These are phyloP conservation scores for Gavia stellata DNA, from an alignment of 2,113 vertebrate genomes.

Conservation along the genomic window DNA sequence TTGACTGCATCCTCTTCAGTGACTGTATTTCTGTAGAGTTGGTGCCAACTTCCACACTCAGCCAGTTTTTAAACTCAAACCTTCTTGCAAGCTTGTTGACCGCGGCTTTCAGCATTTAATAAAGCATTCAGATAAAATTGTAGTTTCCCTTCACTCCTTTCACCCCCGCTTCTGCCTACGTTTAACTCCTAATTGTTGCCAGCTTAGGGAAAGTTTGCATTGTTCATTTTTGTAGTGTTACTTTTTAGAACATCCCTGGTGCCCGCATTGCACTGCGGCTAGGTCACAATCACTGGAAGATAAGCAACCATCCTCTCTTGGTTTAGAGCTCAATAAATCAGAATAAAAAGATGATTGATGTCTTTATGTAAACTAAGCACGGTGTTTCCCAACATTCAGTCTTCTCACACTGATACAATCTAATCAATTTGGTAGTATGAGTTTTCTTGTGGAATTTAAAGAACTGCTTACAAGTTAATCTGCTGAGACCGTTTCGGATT, in stretches of 20 bases:
- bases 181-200: neutral
- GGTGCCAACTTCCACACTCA: neutral
- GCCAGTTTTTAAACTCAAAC: neutral
- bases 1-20: neutral
- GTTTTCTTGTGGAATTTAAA: neutral
- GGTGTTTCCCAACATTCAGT: neutral
- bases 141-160: neutral
- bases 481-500: neutral
- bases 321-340: neutral
- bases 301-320: neutral
- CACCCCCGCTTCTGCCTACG: rapidly evolving
- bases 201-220: neutral
- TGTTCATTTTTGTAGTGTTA: neutral
- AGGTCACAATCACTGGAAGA: neutral
- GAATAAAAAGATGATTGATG: neutral
- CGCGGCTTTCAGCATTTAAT: neutral
- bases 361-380: neutral
- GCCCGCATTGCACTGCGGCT: neutral
- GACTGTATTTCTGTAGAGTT: neutral
- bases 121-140: neutral
- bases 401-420: neutral
- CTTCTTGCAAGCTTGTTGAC: neutral
- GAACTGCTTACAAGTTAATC: neutral
- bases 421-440: neutral
- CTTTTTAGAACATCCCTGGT: neutral